Conservation (phyloP, 2,797 vertebrate genomes). For the Poecilia gillii region DNA sequence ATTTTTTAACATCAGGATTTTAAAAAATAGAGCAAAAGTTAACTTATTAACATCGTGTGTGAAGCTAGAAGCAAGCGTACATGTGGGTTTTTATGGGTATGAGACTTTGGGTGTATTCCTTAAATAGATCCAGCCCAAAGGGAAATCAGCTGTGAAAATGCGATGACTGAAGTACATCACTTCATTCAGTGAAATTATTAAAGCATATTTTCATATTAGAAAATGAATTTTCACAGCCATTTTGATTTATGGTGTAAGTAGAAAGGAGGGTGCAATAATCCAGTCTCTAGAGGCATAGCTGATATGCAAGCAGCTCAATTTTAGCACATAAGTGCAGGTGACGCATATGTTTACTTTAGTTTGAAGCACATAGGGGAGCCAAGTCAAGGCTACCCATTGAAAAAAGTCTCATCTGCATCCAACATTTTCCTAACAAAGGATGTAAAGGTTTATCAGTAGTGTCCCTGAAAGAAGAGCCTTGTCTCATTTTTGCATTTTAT, state of each 20-base stretch:
- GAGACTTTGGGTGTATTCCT: background rate
- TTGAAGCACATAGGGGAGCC: slow-evolving; percentile 12
- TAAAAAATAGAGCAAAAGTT: background rate
- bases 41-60: background rate
- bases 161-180: background rate
- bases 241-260: slow-evolving; percentile 21
- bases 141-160: background rate
- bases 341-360: slow-evolving; percentile 20
- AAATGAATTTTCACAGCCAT: slow-evolving; percentile 12
- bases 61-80: background rate
- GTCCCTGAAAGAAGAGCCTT: slow-evolving; percentile 35
- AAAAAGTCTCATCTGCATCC: slow-evolving; percentile 34
- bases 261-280: slow-evolving; percentile 35
- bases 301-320: slow-evolving; percentile 10
- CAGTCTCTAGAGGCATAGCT: slow-evolving; percentile 7
- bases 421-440: slow-evolving; percentile 34
- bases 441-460: slow-evolving; percentile 35
- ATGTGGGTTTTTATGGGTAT: background rate
- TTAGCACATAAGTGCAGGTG: slow-evolving; percentile 9
- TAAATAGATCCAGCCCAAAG: background rate
- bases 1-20: background rate
- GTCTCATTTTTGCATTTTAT: slow-evolving; percentile 33
- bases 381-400: slow-evolving; percentile 36
- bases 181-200: slow-evolving; percentile 1
- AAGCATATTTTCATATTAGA: slow-evolving; percentile 17